Evolutionary conservation across 2,888 invertebrate genomes (phyloP).

Genomic region (Anagyrus pseudococci): DNA sequence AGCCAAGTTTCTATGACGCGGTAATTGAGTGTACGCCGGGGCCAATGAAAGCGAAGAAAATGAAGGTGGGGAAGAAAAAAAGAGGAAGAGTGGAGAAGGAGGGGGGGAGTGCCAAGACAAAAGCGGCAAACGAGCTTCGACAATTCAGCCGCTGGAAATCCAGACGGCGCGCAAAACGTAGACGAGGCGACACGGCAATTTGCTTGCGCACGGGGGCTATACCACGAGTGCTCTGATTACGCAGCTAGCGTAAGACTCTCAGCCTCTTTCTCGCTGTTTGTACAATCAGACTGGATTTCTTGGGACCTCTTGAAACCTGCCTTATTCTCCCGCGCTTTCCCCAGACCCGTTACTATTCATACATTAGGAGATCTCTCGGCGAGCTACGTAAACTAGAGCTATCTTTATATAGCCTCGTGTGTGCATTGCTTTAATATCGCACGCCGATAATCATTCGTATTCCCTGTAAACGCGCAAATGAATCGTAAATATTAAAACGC

Average conservation of each 20-base stretch:
- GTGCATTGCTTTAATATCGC: too few species aligned
- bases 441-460: constrained; percentile 2
- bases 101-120: not conserved
- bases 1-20: constrained; percentile 17
- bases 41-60: not conserved
- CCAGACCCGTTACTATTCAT: not conserved
- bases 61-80: not conserved
- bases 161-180: constrained; percentile 4
- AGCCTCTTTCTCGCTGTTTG: not conserved
- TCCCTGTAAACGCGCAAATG: not conserved
- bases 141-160: constrained; percentile 20
- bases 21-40: constrained; percentile 19
- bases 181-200: not conserved
- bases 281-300: not conserved
- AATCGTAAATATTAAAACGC: too few species aligned
- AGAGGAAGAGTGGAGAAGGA: not conserved
- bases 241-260: too few species aligned
- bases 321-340: not conserved
- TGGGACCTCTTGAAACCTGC: not conserved
- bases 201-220: not conserved
- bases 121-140: not conserved
- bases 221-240: constrained; percentile 1
- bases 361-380: not conserved
- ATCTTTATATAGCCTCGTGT: too few species aligned
- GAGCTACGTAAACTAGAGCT: too few species aligned